These are phyloP conservation scores for Apogon hyalosoma DNA, from an alignment of 2,797 vertebrate species.

Conservation along the genomic window DNA sequence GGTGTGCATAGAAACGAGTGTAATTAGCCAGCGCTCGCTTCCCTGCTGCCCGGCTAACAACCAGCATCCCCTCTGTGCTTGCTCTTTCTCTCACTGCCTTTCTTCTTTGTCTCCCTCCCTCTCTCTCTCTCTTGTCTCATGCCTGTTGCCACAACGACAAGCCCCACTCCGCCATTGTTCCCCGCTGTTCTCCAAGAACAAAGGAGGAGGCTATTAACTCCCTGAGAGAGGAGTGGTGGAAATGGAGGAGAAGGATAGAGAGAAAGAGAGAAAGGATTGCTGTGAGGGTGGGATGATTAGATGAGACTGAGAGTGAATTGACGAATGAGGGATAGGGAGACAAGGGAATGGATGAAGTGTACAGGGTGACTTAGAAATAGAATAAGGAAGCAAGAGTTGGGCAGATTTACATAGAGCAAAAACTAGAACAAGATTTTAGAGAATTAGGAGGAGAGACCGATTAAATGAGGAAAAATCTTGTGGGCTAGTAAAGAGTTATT, in stretches of 20 bases:
- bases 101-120: constrained; percentile 74
- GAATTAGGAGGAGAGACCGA: constrained; percentile 54
- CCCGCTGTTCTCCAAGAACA: constrained; percentile 84
- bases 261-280: constrained; percentile 63
- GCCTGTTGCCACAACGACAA: constrained; percentile 82
- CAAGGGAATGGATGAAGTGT: constrained; percentile 38
- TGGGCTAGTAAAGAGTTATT: constrained; percentile 38
- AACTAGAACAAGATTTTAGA: constrained; percentile 52
- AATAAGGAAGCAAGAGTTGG: constrained; percentile 44
- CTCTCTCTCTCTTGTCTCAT: constrained; percentile 71
- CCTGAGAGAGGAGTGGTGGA: constrained; percentile 76
- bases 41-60: constrained; percentile 81
- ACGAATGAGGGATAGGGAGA: constrained; percentile 48
- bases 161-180: constrained; percentile 81
- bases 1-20: constrained; percentile 82
- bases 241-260: constrained; percentile 72
- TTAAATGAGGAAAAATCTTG: constrained; percentile 46
- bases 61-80: constrained; percentile 79
- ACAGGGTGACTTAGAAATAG: constrained; percentile 48
- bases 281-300: constrained; percentile 69
- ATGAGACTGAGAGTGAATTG: constrained; percentile 64
- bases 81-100: constrained; percentile 72
- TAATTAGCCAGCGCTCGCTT: constrained; percentile 82
- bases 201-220: constrained; percentile 85
- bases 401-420: constrained; percentile 43